These are phyloP conservation scores for Grantiella picta DNA, from an alignment of 2,113 vertebrate genomes.

Conservation along the genomic window DNA sequence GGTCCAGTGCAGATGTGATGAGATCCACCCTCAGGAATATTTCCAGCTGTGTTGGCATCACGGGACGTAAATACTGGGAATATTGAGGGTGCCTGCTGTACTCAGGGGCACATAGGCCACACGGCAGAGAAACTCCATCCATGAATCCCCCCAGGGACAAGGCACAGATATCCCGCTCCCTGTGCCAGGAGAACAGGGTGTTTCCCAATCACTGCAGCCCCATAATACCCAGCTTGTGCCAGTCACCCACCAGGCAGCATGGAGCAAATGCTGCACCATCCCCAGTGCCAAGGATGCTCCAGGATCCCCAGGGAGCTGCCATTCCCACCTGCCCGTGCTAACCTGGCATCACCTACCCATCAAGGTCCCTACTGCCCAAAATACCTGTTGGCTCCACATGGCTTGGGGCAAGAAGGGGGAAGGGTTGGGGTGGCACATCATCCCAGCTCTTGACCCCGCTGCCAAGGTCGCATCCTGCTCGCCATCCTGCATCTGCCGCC, in stretches of 20 bases:
- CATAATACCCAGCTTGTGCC: background rate
- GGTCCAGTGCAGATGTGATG: rapidly evolving
- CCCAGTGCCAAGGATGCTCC: background rate
- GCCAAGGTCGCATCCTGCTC: rapidly evolving
- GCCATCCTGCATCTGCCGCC: rapidly evolving
- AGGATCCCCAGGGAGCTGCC: background rate
- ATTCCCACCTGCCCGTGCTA: background rate
- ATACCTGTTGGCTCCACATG: background rate
- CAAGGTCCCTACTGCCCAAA: background rate
- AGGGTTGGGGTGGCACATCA: background rate
- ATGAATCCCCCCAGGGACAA: background rate
- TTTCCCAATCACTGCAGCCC: background rate
- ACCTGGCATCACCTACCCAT: background rate
- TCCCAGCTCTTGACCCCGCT: rapidly evolving
- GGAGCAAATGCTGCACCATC: background rate
- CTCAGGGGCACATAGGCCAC: no score
- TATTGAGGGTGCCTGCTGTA: background rate
- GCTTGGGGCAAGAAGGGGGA: background rate
- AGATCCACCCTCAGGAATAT: no score
- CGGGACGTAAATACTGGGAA: background rate
- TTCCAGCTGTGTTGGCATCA: background rate
- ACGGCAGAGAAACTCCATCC: background rate
- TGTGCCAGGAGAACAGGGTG: rapidly evolving
- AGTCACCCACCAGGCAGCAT: background rate
- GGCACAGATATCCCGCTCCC: no score